Evolutionary conservation across 2,113 vertebrate species (phyloP), one percentile per base, ranked within the genome.

Genomic region (Vulpes lagopus): DNA sequence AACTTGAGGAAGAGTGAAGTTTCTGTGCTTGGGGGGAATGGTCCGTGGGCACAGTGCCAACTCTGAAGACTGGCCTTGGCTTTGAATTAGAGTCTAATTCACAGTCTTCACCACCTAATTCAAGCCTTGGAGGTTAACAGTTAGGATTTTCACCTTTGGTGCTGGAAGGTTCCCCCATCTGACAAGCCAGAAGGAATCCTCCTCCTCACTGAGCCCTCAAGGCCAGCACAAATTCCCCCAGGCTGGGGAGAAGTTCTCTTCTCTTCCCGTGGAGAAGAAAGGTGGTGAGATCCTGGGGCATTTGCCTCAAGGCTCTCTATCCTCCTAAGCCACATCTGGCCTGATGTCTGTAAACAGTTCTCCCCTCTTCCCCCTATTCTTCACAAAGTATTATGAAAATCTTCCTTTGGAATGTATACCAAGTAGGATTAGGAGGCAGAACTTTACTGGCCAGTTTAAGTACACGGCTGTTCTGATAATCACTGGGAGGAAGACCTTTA

Each of bases 381-480:
- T 53, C 87, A 62, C 91, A 59, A 76, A 88, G 43, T 69, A 11
- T 9, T 32, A n/a, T 35, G 53, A 19, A 95, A 60, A 76, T 94
- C 94, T 89, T 57, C 38, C 88, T 82, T 60, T 83, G 87, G 60
- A 96, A 38, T 87, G 32, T 92, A n/a, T 69, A 43, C 71, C 2
- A 32, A 79, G 43, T 43, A 43, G 67, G 38, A 62, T 8, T n/a
- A 53, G 25, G 23, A 55, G 17, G 8, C 55, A 95, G 51, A 86
- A 91, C 35, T 88, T 82, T 16, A 62, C 97, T 86, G 82, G 60
- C 49, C n/a, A 32, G 11, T 86, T 92, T n/a, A 88, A 95, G 43
- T 79, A 27, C 51, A 20, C 93, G 55, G 62, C 93, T 89, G 79
- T 89, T 78, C 27, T 85, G 49, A 32, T 85, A 51, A 85, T 60